Conservation (phyloP, 2,113 vertebrate genomes). For the Psilopogon haemacephalus region DNA sequence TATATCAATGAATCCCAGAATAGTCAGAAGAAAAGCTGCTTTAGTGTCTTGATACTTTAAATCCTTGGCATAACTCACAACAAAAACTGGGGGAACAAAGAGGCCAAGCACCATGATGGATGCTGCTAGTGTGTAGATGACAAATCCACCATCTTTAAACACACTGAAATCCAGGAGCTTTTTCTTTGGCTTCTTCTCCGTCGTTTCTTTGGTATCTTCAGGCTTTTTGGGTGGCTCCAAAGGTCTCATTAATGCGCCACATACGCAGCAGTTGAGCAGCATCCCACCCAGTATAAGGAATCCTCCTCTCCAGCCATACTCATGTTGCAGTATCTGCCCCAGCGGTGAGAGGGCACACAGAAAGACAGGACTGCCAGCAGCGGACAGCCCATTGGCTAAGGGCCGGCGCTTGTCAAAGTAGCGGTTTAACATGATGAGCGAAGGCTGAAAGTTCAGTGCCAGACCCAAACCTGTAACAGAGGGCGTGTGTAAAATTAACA, state of each 20-base stretch:
- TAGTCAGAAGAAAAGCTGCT: constrained; percentile 88
- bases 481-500: not conserved
- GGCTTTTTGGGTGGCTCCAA: constrained; percentile 71
- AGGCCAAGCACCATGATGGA: constrained; percentile 95
- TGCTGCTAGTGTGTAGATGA: constrained; percentile 88
- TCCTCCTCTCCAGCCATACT: constrained; percentile 91
- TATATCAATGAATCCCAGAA: constrained; percentile 93
- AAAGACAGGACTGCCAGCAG: constrained; percentile 92
- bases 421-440: constrained; percentile 94
- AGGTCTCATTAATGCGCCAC: constrained; percentile 91
- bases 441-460: constrained; percentile 95
- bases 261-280: constrained; percentile 93
- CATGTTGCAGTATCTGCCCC: constrained; percentile 87
- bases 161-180: constrained; percentile 90
- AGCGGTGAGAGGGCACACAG: constrained; percentile 90
- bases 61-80: constrained; percentile 94
- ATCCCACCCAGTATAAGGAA: constrained; percentile 93
- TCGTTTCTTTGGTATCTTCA: not conserved
- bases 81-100: constrained; percentile 93
- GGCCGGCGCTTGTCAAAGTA: constrained; percentile 92
- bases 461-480: constrained; percentile 86
- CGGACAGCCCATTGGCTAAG: constrained; percentile 90
- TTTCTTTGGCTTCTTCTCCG: constrained; percentile 65
- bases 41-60: constrained; percentile 85
- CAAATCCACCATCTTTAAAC: constrained; percentile 87